Percentiles rank a stretch among this genome's conserved stretches.
Evolutionary conservation across 2,113 vertebrate species (phyloP).

Genomic region (Gavialis gangeticus): DNA sequence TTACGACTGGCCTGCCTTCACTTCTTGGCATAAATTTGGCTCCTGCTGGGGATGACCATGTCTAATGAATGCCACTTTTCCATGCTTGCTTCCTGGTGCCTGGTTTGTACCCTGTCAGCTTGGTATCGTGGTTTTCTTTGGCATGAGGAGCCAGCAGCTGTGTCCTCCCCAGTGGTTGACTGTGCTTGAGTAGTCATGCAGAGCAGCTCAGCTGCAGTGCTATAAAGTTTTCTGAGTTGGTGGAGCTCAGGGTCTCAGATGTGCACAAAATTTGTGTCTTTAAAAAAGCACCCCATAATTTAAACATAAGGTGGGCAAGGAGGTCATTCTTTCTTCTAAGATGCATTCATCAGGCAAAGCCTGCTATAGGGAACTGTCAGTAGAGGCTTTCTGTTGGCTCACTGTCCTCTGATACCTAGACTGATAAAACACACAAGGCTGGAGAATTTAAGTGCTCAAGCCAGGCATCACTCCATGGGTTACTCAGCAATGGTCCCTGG

Average conservation of each 20-base stretch:
- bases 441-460: rapidly evolving
- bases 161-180: not conserved
- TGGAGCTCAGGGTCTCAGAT: rapidly evolving
- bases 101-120: not conserved
- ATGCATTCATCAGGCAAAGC: rapidly evolving
- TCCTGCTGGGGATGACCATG: rapidly evolving
- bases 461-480: rapidly evolving
- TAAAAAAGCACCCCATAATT: not conserved
- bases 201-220: rapidly evolving
- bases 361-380: not conserved
- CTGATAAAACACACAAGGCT: rapidly evolving
- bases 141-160: not conserved
- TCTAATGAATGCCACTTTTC: rapidly evolving
- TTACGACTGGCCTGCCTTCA: rapidly evolving
- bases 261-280: rapidly evolving
- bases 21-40: rapidly evolving
- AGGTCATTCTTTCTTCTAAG: not conserved
- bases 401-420: rapidly evolving
- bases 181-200: no score
- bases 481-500: rapidly evolving
- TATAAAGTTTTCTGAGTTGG: not conserved
- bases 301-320: rapidly evolving
- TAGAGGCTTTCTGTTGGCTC: not conserved
- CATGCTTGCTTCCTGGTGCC: rapidly evolving
- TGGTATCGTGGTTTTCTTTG: rapidly evolving